phyloP scores from a whole-genome alignment of 2,888 invertebrate species.

The Ptycholaimellus sp. region DNA sequence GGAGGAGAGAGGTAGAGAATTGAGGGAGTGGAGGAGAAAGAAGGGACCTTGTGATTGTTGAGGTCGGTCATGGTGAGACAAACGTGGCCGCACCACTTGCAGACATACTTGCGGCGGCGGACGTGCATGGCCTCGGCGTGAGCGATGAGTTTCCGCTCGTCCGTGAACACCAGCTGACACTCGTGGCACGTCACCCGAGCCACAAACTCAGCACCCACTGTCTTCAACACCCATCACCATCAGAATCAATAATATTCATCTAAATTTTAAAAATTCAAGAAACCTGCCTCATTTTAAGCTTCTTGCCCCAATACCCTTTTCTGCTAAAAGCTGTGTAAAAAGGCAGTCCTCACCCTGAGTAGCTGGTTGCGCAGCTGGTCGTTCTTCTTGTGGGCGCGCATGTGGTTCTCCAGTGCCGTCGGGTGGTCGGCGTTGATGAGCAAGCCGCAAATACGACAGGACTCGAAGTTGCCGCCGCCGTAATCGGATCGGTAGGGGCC shows the following conservation, averaged over 20 bases:
- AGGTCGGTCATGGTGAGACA: conserved; percentile 13
- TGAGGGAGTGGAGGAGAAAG: neutral
- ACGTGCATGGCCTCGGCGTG: conserved; percentile 12
- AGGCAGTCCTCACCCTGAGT: too few species aligned
- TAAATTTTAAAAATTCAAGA: too few species aligned
- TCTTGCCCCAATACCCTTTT: too few species aligned
- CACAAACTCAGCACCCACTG: conserved; percentile 12
- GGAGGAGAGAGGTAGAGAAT: too few species aligned
- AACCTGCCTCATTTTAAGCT: too few species aligned
- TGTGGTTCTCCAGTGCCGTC: conserved; percentile 15
- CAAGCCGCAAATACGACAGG: conserved; percentile 14
- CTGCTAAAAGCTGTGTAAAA: too few species aligned
- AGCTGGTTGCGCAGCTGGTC: conserved; percentile 13
- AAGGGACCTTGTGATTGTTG: conserved; percentile 18
- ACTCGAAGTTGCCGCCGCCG: conserved; percentile 7
- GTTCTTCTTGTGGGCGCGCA: conserved; percentile 16
- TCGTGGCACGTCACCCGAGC: conserved; percentile 13
- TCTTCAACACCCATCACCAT: too few species aligned
- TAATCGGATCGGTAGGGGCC: too few species aligned
- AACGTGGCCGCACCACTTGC: conserved; percentile 16
- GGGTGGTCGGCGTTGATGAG: conserved; percentile 14
- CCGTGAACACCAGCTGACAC: conserved; percentile 15
- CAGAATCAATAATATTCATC: too few species aligned
- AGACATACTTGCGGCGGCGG: conserved; percentile 13
- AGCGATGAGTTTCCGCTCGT: conserved; percentile 10